Conservation (phyloP, 2,888 invertebrate genomes). For the Antheraea yamamai region DNA sequence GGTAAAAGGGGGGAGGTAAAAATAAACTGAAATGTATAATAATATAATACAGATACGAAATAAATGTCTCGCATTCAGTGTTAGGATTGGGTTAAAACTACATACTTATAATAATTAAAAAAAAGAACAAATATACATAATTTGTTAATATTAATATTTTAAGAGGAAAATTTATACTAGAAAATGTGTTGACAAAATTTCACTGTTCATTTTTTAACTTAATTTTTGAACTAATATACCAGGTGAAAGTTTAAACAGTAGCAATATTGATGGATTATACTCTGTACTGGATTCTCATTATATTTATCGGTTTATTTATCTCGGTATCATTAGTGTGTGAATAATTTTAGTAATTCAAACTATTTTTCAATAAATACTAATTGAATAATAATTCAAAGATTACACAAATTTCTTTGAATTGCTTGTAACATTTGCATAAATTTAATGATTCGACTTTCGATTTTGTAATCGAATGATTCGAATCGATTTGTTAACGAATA, state of each 20-base stretch:
- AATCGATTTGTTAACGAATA: too few relatives aligned
- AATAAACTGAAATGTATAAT: conserved; percentile 80
- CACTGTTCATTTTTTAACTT: background rate
- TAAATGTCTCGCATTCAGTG: conserved; percentile 65
- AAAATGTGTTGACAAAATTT: conserved; percentile 34
- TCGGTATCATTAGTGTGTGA: background rate
- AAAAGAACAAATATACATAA: conserved; percentile 14
- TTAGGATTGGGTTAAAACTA: conserved; percentile 62
- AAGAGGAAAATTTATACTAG: conserved; percentile 31
- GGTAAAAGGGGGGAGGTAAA: conserved; percentile 52
- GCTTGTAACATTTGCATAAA: too few relatives aligned
- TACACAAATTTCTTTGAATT: too few relatives aligned
- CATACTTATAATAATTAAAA: conserved; percentile 38
- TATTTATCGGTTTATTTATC: too few relatives aligned
- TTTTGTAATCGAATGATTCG: too few relatives aligned
- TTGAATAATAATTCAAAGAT: too few relatives aligned
- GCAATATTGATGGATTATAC: too few relatives aligned
- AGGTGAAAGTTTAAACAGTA: too few relatives aligned
- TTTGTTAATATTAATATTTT: conserved; percentile 45
- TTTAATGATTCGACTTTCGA: too few relatives aligned
- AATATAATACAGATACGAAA: conserved; percentile 69
- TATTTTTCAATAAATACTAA: too few relatives aligned
- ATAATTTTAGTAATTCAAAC: background rate
- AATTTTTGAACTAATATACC: too few relatives aligned
- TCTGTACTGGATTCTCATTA: too few relatives aligned